Conservation (phyloP, 2,797 vertebrate species). For the Anniella stebbinsi region DNA sequence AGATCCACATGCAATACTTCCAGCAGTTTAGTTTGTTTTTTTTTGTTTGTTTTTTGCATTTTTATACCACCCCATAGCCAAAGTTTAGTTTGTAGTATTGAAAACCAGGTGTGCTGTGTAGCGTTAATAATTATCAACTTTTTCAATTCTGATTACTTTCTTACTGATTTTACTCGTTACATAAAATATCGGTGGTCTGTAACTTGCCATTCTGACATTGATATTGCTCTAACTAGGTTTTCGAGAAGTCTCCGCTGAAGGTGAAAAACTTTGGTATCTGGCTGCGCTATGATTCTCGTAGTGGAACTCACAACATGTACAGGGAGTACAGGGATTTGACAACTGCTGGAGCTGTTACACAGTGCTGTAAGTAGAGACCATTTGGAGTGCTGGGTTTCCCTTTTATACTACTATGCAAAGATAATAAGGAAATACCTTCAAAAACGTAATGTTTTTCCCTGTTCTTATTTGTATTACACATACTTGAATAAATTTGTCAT, state of each 20-base stretch:
- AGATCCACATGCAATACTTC: not conserved
- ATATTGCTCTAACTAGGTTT: constrained; percentile 81
- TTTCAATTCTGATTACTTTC: not conserved
- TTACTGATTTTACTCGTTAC: not conserved
- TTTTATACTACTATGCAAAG: not conserved
- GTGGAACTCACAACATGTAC: constrained; percentile 99
- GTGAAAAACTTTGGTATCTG: constrained; percentile 99
- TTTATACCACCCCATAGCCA: too few species aligned
- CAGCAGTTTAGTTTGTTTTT: not conserved
- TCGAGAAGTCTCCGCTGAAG: constrained; percentile 92
- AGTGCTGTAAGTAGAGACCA: constrained; percentile 91
- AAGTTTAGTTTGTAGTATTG: not conserved
- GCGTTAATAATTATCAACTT: not conserved
- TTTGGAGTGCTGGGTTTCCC: not conserved
- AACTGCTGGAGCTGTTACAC: constrained; percentile 95
- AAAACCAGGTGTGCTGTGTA: not conserved
- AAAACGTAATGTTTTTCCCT: not conserved
- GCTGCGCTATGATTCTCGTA: constrained; percentile 97
- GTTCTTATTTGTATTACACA: not conserved
- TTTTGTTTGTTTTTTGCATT: too few species aligned
- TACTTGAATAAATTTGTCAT: not conserved
- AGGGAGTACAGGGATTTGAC: constrained; percentile 96
- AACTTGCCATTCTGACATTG: not conserved
- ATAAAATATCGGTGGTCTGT: not conserved
- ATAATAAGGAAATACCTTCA: not conserved